phyloP scores from a whole-genome alignment of 1,140 invertebrate genomes.

The Orius insidiosus region DNA sequence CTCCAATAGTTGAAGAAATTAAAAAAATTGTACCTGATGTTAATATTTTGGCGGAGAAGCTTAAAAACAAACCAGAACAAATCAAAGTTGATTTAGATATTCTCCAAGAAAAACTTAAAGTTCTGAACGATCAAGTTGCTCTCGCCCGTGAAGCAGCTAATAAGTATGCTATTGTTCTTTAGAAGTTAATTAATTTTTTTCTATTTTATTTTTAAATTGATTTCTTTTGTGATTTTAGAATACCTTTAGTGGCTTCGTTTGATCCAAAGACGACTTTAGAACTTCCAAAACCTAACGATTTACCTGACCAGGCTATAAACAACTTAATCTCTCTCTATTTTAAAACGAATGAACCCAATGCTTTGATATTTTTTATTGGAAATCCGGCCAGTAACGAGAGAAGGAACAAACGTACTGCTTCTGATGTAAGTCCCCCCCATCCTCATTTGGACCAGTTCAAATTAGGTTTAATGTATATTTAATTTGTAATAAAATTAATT shows the following conservation, averaged over 20 bases:
- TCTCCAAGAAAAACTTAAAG: slow-evolving; percentile 33
- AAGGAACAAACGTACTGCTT: slow-evolving; percentile 21
- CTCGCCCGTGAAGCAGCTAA: slow-evolving; percentile 40
- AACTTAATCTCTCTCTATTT: slow-evolving; percentile 76
- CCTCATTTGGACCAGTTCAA: too few species aligned
- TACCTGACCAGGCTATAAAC: slow-evolving; percentile 66
- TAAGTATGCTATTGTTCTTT: slow-evolving; percentile 22
- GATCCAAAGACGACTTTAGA: slow-evolving; percentile 65
- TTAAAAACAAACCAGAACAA: slow-evolving; percentile 37
- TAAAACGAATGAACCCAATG: slow-evolving; percentile 59
- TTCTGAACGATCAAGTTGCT: slow-evolving; percentile 30
- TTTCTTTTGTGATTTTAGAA: slow-evolving; percentile 35
- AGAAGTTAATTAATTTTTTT: background rate
- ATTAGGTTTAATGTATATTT: too few species aligned
- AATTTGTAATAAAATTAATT: slow-evolving; percentile 11
- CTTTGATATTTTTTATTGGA: slow-evolving; percentile 76
- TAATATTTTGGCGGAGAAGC: slow-evolving; percentile 31
- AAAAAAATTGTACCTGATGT: slow-evolving; percentile 45
- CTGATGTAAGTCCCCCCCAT: slow-evolving; percentile 40
- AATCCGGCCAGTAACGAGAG: slow-evolving; percentile 50
- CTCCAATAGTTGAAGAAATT: slow-evolving; percentile 47
- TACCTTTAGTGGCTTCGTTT: slow-evolving; percentile 72
- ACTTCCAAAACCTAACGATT: slow-evolving; percentile 62
- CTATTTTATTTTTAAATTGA: background rate
- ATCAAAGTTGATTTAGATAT: slow-evolving; percentile 51